Conservation (phyloP, 2,888 invertebrate species). For the Xylota segnis region DNA sequence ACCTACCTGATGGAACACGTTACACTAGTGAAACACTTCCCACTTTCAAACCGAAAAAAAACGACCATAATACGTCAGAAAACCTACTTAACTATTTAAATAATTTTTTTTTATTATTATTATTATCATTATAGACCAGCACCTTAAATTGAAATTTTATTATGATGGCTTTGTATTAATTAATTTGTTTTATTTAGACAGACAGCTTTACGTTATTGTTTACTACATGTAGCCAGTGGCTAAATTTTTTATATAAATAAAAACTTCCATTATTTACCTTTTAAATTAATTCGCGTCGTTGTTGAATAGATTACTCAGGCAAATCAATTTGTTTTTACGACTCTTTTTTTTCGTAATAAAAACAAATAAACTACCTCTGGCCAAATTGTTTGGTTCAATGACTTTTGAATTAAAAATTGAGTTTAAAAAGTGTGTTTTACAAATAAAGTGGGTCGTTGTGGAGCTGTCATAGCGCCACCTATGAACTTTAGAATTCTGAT, state of each 20-base stretch:
- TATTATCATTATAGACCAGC: constrained; percentile 23
- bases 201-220: background rate
- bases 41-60: background rate
- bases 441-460: background rate
- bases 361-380: background rate
- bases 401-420: constrained; percentile 19
- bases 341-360: constrained; percentile 10
- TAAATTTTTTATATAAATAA: background rate
- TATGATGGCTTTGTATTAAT: constrained; percentile 7
- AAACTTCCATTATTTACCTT: constrained; percentile 5
- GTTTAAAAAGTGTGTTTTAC: constrained; percentile 2
- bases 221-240: background rate
- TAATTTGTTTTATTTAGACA: constrained; percentile 35
- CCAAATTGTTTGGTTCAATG: constrained; percentile 15
- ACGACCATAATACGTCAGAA: background rate
- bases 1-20: background rate
- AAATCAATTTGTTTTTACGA: constrained; percentile 49
- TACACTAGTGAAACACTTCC: background rate
- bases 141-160: constrained; percentile 35
- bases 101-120: background rate
- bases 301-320: constrained; percentile 29
- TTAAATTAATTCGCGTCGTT: constrained; percentile 36
- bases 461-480: constrained; percentile 15
- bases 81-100: constrained; percentile 1
- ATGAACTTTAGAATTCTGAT: constrained; percentile 5